Base-by-base conservation (phyloP, 2,113 vertebrate species). In the Egretta garzetta region DNA sequence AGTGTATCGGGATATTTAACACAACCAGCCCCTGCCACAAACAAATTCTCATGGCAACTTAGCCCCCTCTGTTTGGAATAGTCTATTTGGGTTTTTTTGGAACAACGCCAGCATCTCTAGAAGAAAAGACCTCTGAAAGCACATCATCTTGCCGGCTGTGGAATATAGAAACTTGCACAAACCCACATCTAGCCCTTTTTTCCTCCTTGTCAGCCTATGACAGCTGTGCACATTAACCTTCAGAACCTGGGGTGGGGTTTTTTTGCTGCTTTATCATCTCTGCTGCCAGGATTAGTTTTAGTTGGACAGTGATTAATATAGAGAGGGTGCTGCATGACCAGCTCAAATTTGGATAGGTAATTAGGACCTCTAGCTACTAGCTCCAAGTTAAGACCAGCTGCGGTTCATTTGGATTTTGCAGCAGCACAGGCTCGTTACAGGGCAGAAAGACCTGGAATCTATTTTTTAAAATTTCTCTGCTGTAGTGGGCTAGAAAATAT, bases 261-360 rank as follows among this genome's bases (percentile, higher is more conserved):
- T 35, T 88, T 35, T 8, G 3, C 64, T 90, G 60, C 45, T 94
- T 85, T 62, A 71, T 94, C 75, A 62, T 95, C 84, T 80, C 86
- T 95, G 62, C 75, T 95, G 86, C 64, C 88, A 84, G 76, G 39
- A 83, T 95, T 96, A 94, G 85, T 97, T 98, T 97, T 97, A 97
- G 96, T 93, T 94, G 96, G 74, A 90, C 82, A 80, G 76, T 91
- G 97, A 97, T 98, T 96, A 97, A 97, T 93, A 75, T 3, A 89
- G 47, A 97, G 75, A 97, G 73, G 56, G 59, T 95, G 82, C 92
- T 97, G 93, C 71, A 95, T 80, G 95, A 95, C 84, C 75, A 92
- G 32, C 75, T 94, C 92, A 85, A 14, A 96, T 95, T 96, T 96
- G 84, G 91, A 22, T 59, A 59, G 56, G 88, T 97, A 97, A 97